These are phyloP conservation scores for Chesias legatella DNA, from an alignment of 2,888 invertebrate genomes.

Conservation along the genomic window DNA sequence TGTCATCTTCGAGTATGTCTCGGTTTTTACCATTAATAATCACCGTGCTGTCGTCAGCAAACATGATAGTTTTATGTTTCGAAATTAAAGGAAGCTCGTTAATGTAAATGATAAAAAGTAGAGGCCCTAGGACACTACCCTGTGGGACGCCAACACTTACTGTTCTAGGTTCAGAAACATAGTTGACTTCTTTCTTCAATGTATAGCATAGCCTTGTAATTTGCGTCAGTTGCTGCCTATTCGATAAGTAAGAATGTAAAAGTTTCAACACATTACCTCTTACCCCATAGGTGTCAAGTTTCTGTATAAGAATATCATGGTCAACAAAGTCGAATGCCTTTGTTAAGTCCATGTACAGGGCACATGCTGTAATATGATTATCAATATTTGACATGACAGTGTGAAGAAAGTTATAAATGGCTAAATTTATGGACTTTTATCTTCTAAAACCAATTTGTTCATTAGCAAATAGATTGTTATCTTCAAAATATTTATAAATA, in stretches of 20 bases:
- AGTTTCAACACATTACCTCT: background rate
- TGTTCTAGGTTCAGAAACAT: too few species aligned
- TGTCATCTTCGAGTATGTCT: background rate
- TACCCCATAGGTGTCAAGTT: background rate
- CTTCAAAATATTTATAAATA: background rate
- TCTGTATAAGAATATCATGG: background rate
- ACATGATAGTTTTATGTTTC: background rate
- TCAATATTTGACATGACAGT: too few species aligned
- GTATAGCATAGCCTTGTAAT: too few species aligned
- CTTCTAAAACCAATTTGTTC: background rate
- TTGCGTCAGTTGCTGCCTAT: too few species aligned
- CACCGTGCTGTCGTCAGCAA: constrained; percentile 1
- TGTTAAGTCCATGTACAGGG: background rate
- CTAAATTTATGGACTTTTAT: background rate
- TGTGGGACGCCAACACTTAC: too few species aligned
- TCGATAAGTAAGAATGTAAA: background rate
- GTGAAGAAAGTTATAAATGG: background rate
- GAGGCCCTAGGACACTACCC: too few species aligned
- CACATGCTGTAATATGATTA: too few species aligned
- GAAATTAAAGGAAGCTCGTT: background rate
- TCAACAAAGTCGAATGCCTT: constrained; percentile 1
- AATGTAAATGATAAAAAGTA: background rate
- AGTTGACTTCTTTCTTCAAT: too few species aligned
- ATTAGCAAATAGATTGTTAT: background rate
- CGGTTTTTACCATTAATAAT: too few species aligned